These are phyloP conservation scores for Umimayanthus kanabou DNA, from an alignment of 92 coral and sea anemone genomes.

Conservation along the genomic window DNA sequence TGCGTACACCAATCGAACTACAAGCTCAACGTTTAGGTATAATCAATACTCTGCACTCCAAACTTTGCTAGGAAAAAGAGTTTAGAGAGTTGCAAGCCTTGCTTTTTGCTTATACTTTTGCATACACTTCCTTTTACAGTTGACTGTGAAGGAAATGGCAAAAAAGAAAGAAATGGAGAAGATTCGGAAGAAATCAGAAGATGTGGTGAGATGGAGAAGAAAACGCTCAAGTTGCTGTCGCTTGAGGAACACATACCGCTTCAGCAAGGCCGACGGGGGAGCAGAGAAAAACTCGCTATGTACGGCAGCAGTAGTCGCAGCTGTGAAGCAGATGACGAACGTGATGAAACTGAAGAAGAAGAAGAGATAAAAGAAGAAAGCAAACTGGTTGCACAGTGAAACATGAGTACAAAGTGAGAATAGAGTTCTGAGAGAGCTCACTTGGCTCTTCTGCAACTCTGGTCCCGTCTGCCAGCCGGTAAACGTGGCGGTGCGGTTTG, in stretches of 20 bases:
- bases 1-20: too few relatives aligned
- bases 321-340: constrained; percentile 98
- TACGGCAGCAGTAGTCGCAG: constrained; percentile 94
- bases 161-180: constrained; percentile 17
- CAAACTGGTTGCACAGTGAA: constrained; percentile 31
- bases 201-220: constrained; percentile 38
- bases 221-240: constrained; percentile 34
- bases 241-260: constrained; percentile 27
- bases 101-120: not conserved
- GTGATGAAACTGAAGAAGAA: constrained; percentile 64
- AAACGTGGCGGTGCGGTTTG: not conserved
- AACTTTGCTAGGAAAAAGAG: not conserved
- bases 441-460: constrained; percentile 7
- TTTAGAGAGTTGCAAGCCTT: not conserved
- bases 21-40: too few relatives aligned
- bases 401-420: not conserved
- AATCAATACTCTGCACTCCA: too few relatives aligned
- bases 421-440: constrained; percentile 1
- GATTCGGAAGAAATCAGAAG: not conserved
- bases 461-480: not conserved
- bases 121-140: not conserved
- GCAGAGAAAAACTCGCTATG: constrained; percentile 52
- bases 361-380: constrained; percentile 39
- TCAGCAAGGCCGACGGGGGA: constrained; percentile 35
- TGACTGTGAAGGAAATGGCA: constrained; percentile 37